A percentile compares a stretch with the other conserved stretches of the same genome.
phyloP scores from a whole-genome alignment of 35 echinoderm and acorn worm genomes.

The Nesometra sesokonis region DNA sequence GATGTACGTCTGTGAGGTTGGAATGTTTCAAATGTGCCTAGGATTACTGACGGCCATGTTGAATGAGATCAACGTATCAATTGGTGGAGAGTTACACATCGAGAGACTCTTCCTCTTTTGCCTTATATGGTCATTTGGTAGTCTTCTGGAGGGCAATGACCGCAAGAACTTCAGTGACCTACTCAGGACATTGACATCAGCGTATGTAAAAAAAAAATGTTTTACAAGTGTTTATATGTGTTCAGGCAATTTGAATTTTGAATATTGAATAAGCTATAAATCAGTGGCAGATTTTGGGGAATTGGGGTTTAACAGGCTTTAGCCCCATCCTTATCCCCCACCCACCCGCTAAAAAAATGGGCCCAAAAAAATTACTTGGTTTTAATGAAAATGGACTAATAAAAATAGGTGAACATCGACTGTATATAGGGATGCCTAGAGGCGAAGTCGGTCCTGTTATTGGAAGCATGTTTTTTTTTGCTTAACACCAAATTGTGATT shows the following conservation, averaged over 20 bases:
- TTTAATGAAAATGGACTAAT: too few species aligned
- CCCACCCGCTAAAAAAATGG: too few species aligned
- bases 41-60: constrained; percentile 89
- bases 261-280: too few species aligned
- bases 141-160: constrained; percentile 72
- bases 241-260: too few species aligned
- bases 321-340: neutral
- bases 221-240: too few species aligned
- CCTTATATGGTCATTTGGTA: constrained; percentile 97
- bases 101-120: constrained; percentile 91
- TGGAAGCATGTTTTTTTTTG: too few species aligned
- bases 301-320: neutral
- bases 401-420: too few species aligned
- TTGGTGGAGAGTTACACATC: constrained; percentile 95
- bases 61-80: constrained; percentile 68
- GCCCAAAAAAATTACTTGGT: too few species aligned
- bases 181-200: constrained; percentile 77
- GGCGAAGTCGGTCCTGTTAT: too few species aligned
- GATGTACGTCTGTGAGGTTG: constrained; percentile 63
- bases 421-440: too few species aligned
- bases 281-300: too few species aligned
- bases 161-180: constrained; percentile 94
- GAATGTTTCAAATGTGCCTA: constrained; percentile 78
- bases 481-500: too few species aligned
- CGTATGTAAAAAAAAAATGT: constrained; percentile 36